Conservation (phyloP, 2,113 vertebrate genomes). For the Stercorarius parasiticus region DNA sequence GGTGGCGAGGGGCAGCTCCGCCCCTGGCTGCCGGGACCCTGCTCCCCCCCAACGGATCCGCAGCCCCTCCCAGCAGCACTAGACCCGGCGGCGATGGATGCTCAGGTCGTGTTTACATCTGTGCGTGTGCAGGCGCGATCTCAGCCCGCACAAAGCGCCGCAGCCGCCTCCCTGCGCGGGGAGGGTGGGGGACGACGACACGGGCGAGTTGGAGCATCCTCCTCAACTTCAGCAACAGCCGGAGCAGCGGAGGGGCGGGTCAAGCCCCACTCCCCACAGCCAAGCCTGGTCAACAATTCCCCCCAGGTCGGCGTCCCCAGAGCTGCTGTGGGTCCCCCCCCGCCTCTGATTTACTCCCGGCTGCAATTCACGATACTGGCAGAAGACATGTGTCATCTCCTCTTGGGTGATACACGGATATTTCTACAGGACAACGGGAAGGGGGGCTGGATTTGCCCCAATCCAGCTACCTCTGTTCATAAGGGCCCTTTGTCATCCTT, state of each 20-base stretch:
- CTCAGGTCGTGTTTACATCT: not conserved
- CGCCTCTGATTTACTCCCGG: not conserved
- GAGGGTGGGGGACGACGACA: not conserved
- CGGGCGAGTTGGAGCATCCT: not conserved
- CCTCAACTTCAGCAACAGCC: not conserved
- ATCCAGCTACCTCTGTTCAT: rapidly evolving
- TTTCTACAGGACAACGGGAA: not conserved
- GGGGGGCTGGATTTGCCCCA: not conserved
- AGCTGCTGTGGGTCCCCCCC: not conserved
- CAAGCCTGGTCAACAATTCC: rapidly evolving
- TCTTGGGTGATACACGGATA: not conserved
- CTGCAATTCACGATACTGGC: not conserved
- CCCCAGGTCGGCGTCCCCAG: not conserved
- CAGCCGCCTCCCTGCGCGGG: not conserved
- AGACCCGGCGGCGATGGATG: not conserved
- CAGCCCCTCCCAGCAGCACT: not conserved
- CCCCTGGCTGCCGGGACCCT: not conserved
- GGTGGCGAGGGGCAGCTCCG: not conserved
- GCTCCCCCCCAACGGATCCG: no score
- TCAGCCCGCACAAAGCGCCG: not conserved
- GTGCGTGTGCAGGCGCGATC: not conserved
- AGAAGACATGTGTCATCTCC: not conserved
- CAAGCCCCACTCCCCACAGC: rapidly evolving
- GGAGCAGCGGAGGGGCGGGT: not conserved
- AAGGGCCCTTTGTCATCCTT: conserved; percentile 1